Base-by-base conservation (phyloP, 2,113 vertebrate species). In the Notarius lentiginosus region DNA sequence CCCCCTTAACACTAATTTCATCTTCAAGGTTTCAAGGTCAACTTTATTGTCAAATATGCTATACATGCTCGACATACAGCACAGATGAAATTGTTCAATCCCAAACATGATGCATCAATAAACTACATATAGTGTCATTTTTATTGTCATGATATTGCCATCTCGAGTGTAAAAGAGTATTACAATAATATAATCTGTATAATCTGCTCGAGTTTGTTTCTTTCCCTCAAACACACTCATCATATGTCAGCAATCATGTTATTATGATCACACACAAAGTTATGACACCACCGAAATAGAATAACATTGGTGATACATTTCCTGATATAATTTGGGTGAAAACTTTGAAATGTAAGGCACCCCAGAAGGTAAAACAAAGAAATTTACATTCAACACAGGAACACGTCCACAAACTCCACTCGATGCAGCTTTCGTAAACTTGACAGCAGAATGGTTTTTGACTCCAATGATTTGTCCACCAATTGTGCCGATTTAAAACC, bases 291-390 rank as follows among this genome's bases (percentile, higher is more conserved):
- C 20, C 1, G 22, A 76, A 87, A 81, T 61, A 53, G 60, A 86
- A 77, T 27, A 55, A 83, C 14, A n/a, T 87, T 17, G 9, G 53
- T 49, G 30, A 63, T 82, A 65, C 55, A 65, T 55, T 82, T 87
- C 77, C 72, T 87, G 86, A 83, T 83, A 53, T 55, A 56, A 22
- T 83, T 76, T 56, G 61, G 60, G 63, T 77, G 63, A 58, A 79
- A 65, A 55, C 84, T 81, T 93, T 93, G 93, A 95, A 94, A 93
- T 90, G 90, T 95, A 96, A 96, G 94, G 96, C 95, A 95, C 95
- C 93, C 91, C 93, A 91, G 87, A 94, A 84, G 77, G 88, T 89
- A 87, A 90, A 91, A 84, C 53, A 73, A 47, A 79, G 24, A 92
- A 94, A 94, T 95, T 94, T 66, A 86, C 87, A 88, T 90, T 89